These are phyloP conservation scores for Rhinogobius similis DNA, from an alignment of 2,113 vertebrate species.

Conservation along the genomic window DNA sequence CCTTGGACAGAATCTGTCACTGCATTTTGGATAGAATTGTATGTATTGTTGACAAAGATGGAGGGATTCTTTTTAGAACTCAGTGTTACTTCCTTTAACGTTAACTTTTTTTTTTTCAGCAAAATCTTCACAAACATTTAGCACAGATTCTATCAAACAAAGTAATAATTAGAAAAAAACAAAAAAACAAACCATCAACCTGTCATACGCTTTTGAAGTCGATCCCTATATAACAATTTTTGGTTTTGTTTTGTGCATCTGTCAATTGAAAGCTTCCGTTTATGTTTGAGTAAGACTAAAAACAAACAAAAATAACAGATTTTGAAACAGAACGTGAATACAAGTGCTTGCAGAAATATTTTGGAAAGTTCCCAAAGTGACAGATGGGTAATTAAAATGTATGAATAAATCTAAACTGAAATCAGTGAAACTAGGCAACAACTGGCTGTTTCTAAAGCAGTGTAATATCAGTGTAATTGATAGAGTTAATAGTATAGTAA, in stretches of 20 bases:
- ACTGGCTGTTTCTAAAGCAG: neutral
- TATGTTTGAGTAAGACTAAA: neutral
- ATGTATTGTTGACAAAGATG: no score
- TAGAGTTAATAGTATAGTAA: neutral
- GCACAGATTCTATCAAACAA: no score
- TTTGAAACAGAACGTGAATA: neutral
- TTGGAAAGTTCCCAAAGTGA: slow-evolving; percentile 2
- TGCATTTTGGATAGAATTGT: no score
- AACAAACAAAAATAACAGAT: slow-evolving; percentile 4
- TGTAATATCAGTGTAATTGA: neutral
- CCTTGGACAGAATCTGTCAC: no score
- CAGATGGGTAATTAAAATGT: neutral
- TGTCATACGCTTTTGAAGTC: no score
- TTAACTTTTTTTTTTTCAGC: no score
- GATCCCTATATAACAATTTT: neutral
- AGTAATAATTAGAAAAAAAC: no score
- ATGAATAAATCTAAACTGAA: slow-evolving; percentile 2
- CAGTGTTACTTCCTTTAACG: no score
- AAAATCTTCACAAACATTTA: no score
- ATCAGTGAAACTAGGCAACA: neutral
- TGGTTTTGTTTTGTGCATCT: neutral
- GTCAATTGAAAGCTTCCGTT: neutral
- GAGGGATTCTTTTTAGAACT: no score
- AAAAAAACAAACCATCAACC: no score
- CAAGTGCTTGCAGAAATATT: slow-evolving; percentile 2